Conservation (phyloP, 2,888 invertebrate species). For the Chalcosyrphus nemorum region DNA sequence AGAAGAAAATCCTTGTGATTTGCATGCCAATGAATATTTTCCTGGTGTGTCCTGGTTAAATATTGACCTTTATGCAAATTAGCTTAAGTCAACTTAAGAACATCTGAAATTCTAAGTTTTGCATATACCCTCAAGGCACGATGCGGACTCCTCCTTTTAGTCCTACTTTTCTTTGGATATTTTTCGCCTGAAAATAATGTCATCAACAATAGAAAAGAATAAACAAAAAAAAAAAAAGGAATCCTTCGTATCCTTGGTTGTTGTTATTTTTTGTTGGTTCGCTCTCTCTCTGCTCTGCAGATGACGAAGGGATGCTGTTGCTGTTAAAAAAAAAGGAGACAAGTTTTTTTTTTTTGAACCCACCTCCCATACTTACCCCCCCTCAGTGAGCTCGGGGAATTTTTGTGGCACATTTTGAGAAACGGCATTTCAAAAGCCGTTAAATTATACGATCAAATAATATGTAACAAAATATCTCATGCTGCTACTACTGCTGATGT, state of each 20-base stretch:
- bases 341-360: slow-evolving; percentile 4
- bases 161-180: slow-evolving; percentile 6
- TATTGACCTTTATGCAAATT: slow-evolving; percentile 77
- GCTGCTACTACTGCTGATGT: no score
- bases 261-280: slow-evolving; percentile 12
- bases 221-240: background rate
- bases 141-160: background rate
- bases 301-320: slow-evolving; percentile 33
- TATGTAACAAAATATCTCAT: slow-evolving; percentile 70
- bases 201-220: slow-evolving; percentile 51
- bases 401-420: slow-evolving; percentile 57
- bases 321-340: slow-evolving; percentile 3
- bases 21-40: slow-evolving; percentile 80
- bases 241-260: slow-evolving; percentile 24
- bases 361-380: background rate
- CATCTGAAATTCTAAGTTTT: slow-evolving; percentile 66
- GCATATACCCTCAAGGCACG: background rate
- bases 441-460: slow-evolving; percentile 72
- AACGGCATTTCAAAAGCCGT: slow-evolving; percentile 63
- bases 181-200: slow-evolving; percentile 51
- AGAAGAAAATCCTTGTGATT: slow-evolving; percentile 78
- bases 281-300: slow-evolving; percentile 9
- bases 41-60: slow-evolving; percentile 74
- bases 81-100: slow-evolving; percentile 83
- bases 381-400: slow-evolving; percentile 16